Evolutionary conservation across 2,113 vertebrate species (phyloP), one percentile per base, ranked within the genome.

Genomic region (Lepus europaeus): DNA sequence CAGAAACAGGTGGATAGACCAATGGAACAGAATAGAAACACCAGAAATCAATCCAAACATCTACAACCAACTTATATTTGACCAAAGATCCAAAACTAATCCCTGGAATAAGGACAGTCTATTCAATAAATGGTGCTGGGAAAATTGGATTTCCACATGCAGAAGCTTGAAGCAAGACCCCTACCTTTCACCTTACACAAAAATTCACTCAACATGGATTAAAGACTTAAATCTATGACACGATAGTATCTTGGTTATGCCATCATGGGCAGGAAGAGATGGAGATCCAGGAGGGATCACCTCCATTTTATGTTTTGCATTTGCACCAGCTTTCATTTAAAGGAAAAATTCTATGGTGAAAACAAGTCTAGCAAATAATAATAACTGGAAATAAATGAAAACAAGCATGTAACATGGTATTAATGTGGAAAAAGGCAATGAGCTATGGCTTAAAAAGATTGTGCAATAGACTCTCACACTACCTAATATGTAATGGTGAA

Each of bases 301-400:
- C 89, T 82, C 27, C 29, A 20, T 19, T 80, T 89, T 20, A 11
- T 78, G 45, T 49, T 72, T 90, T 70, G 53, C 16, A 13, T 5
- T 80, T 91, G 31, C 59, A 2, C 8, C 74, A 90, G 76, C 27
- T 77, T 90, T 93, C 36, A 64, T n/a, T 72, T 78, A 89, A 39
- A 87, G 91, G 91, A 79, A 73, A 59, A 11, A 45, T 61, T 87
- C 90, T 77, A 3, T n/a, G 31, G 78, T 29, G 81, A 92, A 77
- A 31, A 53, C 19, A 31, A 70, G 36, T 29, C 2, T 20, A 39
- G 10, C 69, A 76, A 76, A 80, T 76, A 86, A 74, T 1, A 68
- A 93, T 82, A 79, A 66, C 49, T 83, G 36, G 88, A 90, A 80
- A 19, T 23, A 51, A 89, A 96, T n/a, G 31, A 59, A 61, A 49